Conservation (phyloP, 2,113 vertebrate genomes). For the Antidorcas marsupialis region DNA sequence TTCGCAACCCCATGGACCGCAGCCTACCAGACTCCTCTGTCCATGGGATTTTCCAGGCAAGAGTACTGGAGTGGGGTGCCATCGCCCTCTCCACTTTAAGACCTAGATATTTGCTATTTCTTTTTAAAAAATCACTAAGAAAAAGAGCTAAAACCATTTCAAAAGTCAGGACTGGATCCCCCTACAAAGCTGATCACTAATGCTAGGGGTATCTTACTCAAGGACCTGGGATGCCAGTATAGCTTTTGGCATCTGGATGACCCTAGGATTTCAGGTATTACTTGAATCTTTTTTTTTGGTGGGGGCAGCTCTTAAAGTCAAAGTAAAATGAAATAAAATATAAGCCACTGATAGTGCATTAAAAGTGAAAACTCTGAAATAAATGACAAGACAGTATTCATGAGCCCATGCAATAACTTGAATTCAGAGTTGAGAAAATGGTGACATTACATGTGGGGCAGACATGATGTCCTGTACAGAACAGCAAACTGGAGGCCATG, state of each 20-base stretch:
- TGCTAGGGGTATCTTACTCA: not conserved
- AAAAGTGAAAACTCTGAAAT: not conserved
- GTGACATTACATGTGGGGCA: not conserved
- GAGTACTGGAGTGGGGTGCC: too few relatives aligned
- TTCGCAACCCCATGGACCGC: too few relatives aligned
- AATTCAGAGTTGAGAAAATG: not conserved
- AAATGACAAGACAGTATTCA: not conserved
- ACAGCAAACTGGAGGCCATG: not conserved
- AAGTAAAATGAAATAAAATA: conserved; percentile 48
- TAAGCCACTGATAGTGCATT: not conserved
- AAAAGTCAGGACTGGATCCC: not conserved
- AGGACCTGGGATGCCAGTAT: not conserved
- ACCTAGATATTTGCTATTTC: not conserved
- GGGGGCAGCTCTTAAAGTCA: not conserved
- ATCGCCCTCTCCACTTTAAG: too few relatives aligned
- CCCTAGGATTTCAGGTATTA: not conserved
- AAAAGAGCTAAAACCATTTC: conserved; percentile 8
- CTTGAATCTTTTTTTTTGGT: not conserved
- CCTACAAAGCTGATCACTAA: not conserved
- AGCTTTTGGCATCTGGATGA: not conserved
- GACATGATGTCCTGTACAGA: not conserved
- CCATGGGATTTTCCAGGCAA: too few relatives aligned
- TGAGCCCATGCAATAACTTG: not conserved
- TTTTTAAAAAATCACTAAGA: not conserved
- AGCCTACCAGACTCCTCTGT: too few relatives aligned